These are phyloP conservation scores for Drosophila pandora DNA, from an alignment of 1,140 invertebrate species.

Conservation along the genomic window DNA sequence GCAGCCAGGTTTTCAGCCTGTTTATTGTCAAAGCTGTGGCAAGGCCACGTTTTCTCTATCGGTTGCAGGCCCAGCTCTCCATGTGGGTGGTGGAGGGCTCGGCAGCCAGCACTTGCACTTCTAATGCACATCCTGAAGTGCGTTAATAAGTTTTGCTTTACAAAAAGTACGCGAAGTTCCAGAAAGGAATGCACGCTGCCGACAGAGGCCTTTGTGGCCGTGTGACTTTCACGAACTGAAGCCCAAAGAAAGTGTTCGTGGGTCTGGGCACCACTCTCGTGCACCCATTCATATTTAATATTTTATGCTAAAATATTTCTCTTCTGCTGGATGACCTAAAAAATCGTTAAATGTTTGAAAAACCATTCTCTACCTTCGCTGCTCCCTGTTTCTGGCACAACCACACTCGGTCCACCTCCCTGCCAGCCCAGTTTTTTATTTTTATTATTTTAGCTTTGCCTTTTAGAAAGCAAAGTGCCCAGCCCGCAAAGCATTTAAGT, in stretches of 20 bases:
- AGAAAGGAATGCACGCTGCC: constrained; percentile 62
- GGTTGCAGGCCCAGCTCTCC: constrained; percentile 24
- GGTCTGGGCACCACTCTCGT: neutral
- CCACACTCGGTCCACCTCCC: constrained; percentile 18
- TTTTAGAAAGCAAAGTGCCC: constrained; percentile 77
- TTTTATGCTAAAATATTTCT: constrained; percentile 80
- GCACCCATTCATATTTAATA: constrained; percentile 27
- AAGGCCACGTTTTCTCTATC: constrained; percentile 53
- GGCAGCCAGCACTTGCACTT: constrained; percentile 20
- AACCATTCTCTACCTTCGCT: constrained; percentile 28
- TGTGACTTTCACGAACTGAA: constrained; percentile 56
- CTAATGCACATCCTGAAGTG: constrained; percentile 73
- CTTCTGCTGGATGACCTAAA: constrained; percentile 70
- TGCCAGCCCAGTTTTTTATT: constrained; percentile 27
- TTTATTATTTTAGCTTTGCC: constrained; percentile 45
- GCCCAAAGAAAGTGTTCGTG: constrained; percentile 28
- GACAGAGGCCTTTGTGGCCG: constrained; percentile 42
- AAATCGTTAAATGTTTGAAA: constrained; percentile 56
- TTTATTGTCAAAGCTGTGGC: constrained; percentile 63
- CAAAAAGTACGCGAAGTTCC: constrained; percentile 34
- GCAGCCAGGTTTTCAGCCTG: constrained; percentile 52
- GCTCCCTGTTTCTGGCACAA: neutral
- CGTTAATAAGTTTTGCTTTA: constrained; percentile 77
- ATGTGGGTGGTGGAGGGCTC: constrained; percentile 27
- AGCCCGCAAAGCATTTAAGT: constrained; percentile 80